Evolutionary conservation across 2,113 vertebrate species (phyloP).

Genomic region (Triplophysa dalaica): DNA sequence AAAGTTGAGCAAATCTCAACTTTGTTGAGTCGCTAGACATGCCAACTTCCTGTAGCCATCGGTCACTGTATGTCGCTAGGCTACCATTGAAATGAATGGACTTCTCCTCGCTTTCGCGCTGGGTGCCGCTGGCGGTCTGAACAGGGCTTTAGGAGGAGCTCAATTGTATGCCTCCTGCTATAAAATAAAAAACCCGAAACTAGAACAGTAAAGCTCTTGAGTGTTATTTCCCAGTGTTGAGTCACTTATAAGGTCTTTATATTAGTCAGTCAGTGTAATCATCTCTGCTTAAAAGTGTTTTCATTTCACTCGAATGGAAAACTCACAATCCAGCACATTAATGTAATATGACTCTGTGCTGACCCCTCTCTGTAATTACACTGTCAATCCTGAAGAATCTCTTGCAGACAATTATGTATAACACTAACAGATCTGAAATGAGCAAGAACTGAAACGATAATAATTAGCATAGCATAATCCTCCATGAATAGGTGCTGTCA

Average conservation of each 20-base stretch:
- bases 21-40: too few relatives aligned
- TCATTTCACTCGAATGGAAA: background rate
- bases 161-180: background rate
- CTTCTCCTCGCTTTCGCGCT: too few relatives aligned
- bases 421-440: conserved; percentile 2
- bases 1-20: too few relatives aligned
- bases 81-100: too few relatives aligned
- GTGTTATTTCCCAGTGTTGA: background rate
- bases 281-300: background rate
- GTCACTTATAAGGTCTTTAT: background rate
- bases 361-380: conserved; percentile 23
- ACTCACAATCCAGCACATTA: background rate
- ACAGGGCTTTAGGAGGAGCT: too few relatives aligned
- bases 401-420: conserved; percentile 13
- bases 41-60: too few relatives aligned
- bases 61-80: too few relatives aligned
- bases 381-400: conserved; percentile 1
- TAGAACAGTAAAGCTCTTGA: background rate
- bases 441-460: conserved; percentile 5
- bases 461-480: conserved; percentile 30
- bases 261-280: background rate
- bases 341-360: background rate
- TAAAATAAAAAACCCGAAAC: background rate
- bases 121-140: too few relatives aligned
- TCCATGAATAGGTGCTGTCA: background rate